phyloP scores from a whole-genome alignment of 2,797 vertebrate genomes.

The Helarctos malayanus region DNA sequence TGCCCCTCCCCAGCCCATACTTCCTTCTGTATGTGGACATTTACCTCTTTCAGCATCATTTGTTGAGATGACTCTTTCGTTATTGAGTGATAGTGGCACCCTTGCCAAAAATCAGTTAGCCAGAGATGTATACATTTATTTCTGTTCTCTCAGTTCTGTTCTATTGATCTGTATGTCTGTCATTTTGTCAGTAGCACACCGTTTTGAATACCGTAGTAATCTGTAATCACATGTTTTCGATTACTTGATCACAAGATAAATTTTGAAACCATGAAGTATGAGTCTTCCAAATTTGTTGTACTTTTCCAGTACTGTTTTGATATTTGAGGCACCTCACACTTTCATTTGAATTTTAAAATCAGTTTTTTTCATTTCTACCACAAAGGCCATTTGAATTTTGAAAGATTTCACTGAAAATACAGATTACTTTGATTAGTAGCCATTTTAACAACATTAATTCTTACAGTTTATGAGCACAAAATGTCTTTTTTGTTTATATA shows the following conservation, averaged over 20 bases:
- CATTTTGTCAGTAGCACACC: not conserved
- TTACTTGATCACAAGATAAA: not conserved
- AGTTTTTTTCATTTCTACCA: not conserved
- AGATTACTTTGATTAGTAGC: not conserved
- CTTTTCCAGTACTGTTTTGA: not conserved
- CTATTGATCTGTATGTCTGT: not conserved
- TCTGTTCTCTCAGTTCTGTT: not conserved
- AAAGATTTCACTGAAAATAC: not conserved
- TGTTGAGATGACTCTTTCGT: not conserved
- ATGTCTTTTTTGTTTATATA: not conserved
- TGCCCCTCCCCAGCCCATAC: not conserved
- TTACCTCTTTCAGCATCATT: not conserved
- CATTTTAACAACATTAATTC: not conserved
- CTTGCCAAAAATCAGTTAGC: not conserved
- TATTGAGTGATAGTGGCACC: not conserved
- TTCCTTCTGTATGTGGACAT: not conserved
- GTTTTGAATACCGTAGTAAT: not conserved
- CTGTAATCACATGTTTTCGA: not conserved
- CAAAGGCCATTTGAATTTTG: not conserved
- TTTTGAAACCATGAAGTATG: not conserved
- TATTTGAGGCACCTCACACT: not conserved
- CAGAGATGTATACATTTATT: not conserved
- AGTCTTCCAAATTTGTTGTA: not conserved
- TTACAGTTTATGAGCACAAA: not conserved
- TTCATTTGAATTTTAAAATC: not conserved